phyloP scores from a whole-genome alignment of 35 echinoderm and acorn worm genomes.

The Hemicentrotus pulcherrimus region DNA sequence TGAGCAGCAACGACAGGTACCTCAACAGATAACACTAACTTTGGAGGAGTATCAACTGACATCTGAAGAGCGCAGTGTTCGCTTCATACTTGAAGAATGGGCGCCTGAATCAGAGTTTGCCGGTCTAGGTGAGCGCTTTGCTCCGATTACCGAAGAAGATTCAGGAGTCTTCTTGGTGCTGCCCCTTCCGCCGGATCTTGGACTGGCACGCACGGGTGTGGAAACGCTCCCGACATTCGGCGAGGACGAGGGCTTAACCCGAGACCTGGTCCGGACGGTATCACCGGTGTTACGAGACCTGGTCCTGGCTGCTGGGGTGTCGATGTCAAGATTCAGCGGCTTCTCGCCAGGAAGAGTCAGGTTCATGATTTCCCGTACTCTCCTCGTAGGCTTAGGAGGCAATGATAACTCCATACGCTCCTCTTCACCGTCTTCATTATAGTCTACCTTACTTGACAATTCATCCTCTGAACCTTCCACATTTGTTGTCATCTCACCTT shows the following conservation, averaged over 20 bases:
- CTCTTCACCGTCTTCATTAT: background rate
- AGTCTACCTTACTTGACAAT: background rate
- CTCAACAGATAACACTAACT: background rate
- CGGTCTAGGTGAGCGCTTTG: background rate
- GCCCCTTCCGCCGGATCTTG: background rate
- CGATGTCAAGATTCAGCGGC: background rate
- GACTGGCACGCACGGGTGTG: conserved; percentile 22
- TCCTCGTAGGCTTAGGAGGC: conserved; percentile 26
- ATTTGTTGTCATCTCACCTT: background rate
- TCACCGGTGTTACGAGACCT: conserved; percentile 24
- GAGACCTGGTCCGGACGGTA: conserved; percentile 31
- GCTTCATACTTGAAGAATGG: background rate
- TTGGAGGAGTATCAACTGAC: background rate
- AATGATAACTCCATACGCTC: background rate
- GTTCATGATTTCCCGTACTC: conserved; percentile 34
- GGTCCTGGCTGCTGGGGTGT: background rate
- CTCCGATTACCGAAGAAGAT: background rate
- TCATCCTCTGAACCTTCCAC: background rate
- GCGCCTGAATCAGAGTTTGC: background rate
- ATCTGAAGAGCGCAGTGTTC: background rate
- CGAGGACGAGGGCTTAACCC: background rate
- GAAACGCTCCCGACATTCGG: background rate
- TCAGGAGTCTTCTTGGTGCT: background rate
- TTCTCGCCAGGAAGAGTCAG: conserved; percentile 32
- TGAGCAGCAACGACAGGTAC: background rate